Percentiles rank a stretch among this genome's conserved stretches.
Evolutionary conservation across 1,140 invertebrate genomes (phyloP).

Genomic region (Aphelinus atriplicis): DNA sequence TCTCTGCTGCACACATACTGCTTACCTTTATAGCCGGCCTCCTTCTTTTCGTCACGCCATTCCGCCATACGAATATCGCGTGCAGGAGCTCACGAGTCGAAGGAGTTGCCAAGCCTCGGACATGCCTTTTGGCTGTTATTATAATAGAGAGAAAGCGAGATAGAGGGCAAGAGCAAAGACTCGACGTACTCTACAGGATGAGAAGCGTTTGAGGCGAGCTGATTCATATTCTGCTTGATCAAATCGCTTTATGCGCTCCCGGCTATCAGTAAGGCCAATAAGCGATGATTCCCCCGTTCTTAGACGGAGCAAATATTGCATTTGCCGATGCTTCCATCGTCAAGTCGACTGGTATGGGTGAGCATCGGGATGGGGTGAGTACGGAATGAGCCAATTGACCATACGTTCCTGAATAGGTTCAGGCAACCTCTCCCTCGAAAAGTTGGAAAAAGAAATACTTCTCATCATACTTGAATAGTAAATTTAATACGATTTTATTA

Average conservation of each 20-base stretch:
- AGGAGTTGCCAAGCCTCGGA: slow-evolving; percentile 45
- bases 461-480: too few relatives aligned
- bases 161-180: neutral
- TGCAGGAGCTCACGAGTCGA: slow-evolving; percentile 56
- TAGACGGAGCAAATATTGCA: too few relatives aligned
- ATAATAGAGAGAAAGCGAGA: slow-evolving; percentile 47
- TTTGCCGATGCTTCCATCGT: too few relatives aligned
- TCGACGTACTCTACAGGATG: slow-evolving; percentile 45
- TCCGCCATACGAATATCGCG: slow-evolving; percentile 50
- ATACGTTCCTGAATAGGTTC: too few relatives aligned
- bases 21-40: slow-evolving; percentile 16
- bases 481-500: too few relatives aligned
- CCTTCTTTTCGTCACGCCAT: slow-evolving; percentile 47
- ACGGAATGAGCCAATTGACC: too few relatives aligned
- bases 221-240: slow-evolving; percentile 48
- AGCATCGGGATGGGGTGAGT: too few relatives aligned
- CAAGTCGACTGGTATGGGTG: too few relatives aligned
- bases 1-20: neutral
- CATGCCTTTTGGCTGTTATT: slow-evolving; percentile 55
- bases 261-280: slow-evolving; percentile 25
- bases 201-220: slow-evolving; percentile 40
- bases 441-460: too few relatives aligned
- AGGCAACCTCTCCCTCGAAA: too few relatives aligned
- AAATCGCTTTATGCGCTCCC: slow-evolving; percentile 50
- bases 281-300: slow-evolving; percentile 1